A percentile compares a stretch with the other conserved stretches of the same genome.
phyloP scores from a whole-genome alignment of 1,140 invertebrate genomes.

The Drosophila sp. region DNA sequence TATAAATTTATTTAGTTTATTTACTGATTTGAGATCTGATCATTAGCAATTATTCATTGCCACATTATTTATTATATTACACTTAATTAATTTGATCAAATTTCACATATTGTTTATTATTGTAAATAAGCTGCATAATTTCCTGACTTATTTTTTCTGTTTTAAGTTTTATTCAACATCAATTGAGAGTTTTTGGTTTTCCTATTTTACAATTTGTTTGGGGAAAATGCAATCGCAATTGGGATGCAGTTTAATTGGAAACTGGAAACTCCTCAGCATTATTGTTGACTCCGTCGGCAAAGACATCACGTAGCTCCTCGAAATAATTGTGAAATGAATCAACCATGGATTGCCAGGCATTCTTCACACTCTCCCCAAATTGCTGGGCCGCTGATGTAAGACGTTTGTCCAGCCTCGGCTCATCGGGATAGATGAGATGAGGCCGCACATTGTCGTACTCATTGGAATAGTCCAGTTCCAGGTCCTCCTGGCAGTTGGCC shows the following conservation, averaged over 20 bases:
- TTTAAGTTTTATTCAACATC: too few species aligned
- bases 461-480: slow-evolving; percentile 64
- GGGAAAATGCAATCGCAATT: neutral
- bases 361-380: slow-evolving; percentile 49
- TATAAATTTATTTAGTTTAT: neutral
- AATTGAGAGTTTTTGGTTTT: too few species aligned
- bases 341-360: slow-evolving; percentile 67
- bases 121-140: neutral
- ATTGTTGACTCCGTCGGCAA: slow-evolving; percentile 23
- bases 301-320: slow-evolving; percentile 50
- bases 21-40: neutral
- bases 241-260: neutral
- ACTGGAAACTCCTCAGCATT: slow-evolving; percentile 23
- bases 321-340: slow-evolving; percentile 62
- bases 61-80: too few species aligned
- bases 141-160: neutral
- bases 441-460: slow-evolving; percentile 72
- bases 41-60: neutral
- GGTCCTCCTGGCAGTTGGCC: slow-evolving; percentile 13
- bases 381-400: slow-evolving; percentile 49
- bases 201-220: neutral
- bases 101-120: too few species aligned
- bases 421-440: slow-evolving; percentile 60
- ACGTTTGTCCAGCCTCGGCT: slow-evolving; percentile 57
- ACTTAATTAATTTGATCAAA: too few species aligned